Conservation (phyloP, 92 coral and sea anemone genomes). For the Parazoanthus atlanticus region DNA sequence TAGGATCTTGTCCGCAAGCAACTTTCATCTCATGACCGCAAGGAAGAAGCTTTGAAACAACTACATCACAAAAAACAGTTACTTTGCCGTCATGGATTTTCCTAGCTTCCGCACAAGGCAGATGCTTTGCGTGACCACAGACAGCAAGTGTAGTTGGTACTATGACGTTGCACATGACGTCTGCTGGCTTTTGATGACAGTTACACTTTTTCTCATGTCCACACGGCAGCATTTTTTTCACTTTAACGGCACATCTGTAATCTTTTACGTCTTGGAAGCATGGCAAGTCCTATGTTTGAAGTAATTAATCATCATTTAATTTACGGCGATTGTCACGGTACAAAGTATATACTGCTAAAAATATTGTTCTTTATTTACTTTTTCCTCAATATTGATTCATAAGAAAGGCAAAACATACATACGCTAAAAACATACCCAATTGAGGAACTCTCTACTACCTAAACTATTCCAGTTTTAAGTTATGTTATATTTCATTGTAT, state of each 20-base stretch:
- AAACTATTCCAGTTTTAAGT: too few relatives aligned
- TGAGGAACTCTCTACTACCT: not conserved
- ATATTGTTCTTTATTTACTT: not conserved
- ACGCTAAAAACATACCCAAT: not conserved
- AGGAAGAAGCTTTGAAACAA: conserved; percentile 41
- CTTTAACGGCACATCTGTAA: conserved; percentile 2
- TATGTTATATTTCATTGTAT: too few relatives aligned
- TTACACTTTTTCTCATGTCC: conserved; percentile 42
- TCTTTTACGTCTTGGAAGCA: not conserved
- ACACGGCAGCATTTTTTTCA: conserved; percentile 52
- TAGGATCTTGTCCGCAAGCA: conserved; percentile 45
- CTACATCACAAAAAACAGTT: conserved; percentile 16
- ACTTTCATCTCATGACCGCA: conserved; percentile 62
- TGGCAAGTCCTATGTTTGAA: not conserved
- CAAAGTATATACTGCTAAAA: too few relatives aligned
- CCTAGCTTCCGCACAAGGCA: conserved; percentile 18
- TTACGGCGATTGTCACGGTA: not conserved
- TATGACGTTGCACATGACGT: conserved; percentile 36
- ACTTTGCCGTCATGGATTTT: not conserved
- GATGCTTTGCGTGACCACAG: conserved; percentile 49
- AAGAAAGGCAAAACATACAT: not conserved
- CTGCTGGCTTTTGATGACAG: conserved; percentile 41
- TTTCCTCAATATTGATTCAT: not conserved
- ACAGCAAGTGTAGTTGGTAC: conserved; percentile 24
- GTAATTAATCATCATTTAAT: not conserved